Evolutionary conservation across 2,113 vertebrate species (phyloP), one percentile per base, ranked within the genome.

Genomic region (Melanostigma gelatinosum): DNA sequence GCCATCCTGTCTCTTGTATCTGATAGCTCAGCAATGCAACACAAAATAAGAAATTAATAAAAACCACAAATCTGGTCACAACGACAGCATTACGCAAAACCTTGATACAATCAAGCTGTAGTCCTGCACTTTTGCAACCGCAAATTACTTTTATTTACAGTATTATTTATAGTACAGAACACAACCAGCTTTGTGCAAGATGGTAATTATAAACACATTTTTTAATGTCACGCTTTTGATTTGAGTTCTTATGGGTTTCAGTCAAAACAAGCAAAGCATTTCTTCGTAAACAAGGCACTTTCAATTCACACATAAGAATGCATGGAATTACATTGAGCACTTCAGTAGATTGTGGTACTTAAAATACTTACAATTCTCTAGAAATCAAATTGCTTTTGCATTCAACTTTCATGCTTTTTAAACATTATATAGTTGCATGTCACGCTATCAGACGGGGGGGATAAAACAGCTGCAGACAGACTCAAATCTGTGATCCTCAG

Each of bases 401-500:
- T 72, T 11, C 16, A 48, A 27, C 22, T 15, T 69, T 8, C n/a
- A 50, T 74, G 7, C 54, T 63, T 57, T 50, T 70, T 5, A 75
- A 72, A 65, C n/a, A 46, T 44, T 40, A 16, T 6, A 36, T 68
- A 48, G 48, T n/a, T 44, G 7, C n/a, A 18, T 29, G 29, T 57
- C 38, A 8, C 63, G 11, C 18, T 29, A 46, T 42, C 38, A 73
- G 52, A 55, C 22, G 7, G 24, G 24, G 34, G 13, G 29, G 52
- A 40, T 42, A 38, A 80, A 72, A 66, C 12, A 32, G 58, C 72
- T 62, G 61, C 36, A 58, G 68, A 71, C 22, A 58, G 22, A 74
- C 32, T 64, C 29, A 64, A 71, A 72, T 55, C 61, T 70, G 36
- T 65, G 34, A 81, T 68, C 67, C 42, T 71, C 64, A 65, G 44